Conservation (phyloP, 2,888 invertebrate species). For the Eupithecia subumbrata region DNA sequence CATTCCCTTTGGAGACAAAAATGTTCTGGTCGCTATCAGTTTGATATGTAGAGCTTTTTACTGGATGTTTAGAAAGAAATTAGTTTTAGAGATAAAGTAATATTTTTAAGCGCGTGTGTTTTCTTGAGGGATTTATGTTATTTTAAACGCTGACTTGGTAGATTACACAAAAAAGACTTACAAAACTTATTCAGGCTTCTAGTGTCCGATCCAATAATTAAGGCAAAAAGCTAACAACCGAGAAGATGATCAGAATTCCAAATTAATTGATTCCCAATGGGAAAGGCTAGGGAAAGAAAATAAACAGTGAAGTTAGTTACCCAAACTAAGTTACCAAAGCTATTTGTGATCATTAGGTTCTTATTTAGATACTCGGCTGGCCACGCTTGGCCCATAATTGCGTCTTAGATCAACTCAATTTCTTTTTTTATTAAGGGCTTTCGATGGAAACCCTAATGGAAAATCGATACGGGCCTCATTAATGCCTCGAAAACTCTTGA, state of each 20-base stretch:
- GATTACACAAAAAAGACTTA: neutral
- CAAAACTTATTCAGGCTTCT: neutral
- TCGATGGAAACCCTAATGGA: conserved; percentile 5
- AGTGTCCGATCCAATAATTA: neutral
- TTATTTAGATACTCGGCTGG: conserved; percentile 30
- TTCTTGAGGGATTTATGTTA: neutral
- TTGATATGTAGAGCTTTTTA: neutral
- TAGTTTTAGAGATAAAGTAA: neutral
- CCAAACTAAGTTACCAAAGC: conserved; percentile 26
- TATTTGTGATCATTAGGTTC: conserved; percentile 41
- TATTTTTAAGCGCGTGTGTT: neutral
- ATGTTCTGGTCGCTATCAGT: neutral
- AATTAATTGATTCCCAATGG: conserved; percentile 5
- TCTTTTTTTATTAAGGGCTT: conserved; percentile 7
- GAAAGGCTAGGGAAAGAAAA: conserved; percentile 15
- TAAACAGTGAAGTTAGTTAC: conserved; percentile 22
- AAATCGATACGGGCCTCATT: conserved; percentile 10
- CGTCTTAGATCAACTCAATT: conserved; percentile 31
- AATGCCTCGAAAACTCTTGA: neutral
- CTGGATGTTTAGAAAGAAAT: neutral
- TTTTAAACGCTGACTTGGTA: neutral
- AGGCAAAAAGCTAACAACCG: neutral
- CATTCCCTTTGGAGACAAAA: neutral
- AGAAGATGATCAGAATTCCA: neutral
- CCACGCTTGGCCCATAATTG: neutral